Evolutionary conservation across 2,113 vertebrate species (phyloP).

Genomic region (Megaceryle torquata): DNA sequence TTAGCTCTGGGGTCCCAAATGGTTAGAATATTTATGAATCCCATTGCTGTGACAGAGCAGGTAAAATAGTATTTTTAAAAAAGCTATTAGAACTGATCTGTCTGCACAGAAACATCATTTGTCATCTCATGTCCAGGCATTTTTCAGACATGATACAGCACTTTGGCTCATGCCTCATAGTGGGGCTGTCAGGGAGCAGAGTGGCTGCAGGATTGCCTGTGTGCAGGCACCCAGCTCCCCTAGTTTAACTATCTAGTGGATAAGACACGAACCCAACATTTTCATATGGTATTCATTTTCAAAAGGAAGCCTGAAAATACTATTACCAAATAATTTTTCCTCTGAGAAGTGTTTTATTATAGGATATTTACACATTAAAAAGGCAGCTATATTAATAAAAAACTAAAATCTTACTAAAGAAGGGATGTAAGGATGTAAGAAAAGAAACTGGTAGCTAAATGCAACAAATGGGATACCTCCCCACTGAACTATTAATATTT

Average conservation of each 20-base stretch:
- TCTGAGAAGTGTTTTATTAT: neutral
- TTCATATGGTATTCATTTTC: neutral
- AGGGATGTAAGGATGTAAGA: neutral
- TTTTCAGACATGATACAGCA: neutral
- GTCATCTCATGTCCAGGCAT: neutral
- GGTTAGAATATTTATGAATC: neutral
- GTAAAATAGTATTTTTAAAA: neutral
- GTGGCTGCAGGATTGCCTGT: accelerated
- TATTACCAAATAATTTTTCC: neutral
- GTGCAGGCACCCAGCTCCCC: neutral
- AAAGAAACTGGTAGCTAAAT: neutral
- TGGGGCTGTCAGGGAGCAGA: neutral
- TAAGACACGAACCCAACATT: neutral
- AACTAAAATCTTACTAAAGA: neutral
- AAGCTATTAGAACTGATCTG: neutral
- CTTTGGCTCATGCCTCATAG: accelerated
- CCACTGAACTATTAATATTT: neutral
- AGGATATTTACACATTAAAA: neutral
- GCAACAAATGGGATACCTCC: neutral
- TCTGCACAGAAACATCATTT: neutral
- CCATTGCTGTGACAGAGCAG: neutral
- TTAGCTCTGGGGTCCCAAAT: neutral
- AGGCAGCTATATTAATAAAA: neutral
- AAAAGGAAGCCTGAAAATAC: neutral
- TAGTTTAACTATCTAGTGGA: neutral